These are phyloP conservation scores for Lagodon rhomboides DNA, from an alignment of 2,797 vertebrate species.

Conservation along the genomic window DNA sequence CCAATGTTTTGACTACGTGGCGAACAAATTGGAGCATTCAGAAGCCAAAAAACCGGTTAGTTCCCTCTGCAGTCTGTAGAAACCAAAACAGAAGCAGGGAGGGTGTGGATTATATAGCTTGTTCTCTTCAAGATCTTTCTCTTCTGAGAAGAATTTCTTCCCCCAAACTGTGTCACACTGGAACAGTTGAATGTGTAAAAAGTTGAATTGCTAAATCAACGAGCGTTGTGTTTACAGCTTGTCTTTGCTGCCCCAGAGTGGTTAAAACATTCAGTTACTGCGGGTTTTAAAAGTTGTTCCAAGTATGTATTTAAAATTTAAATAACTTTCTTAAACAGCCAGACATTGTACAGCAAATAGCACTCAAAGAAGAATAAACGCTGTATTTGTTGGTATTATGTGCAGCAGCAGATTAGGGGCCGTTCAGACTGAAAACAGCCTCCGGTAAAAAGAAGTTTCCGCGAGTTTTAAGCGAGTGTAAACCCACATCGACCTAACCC, in stretches of 20 bases:
- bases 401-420: neutral
- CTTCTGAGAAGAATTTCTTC: no score
- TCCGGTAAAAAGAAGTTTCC: neutral
- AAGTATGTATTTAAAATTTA: neutral
- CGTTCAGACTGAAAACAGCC: no score
- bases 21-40: neutral
- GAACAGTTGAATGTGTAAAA: neutral
- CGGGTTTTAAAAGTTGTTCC: neutral
- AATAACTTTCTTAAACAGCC: neutral
- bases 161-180: neutral
- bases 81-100: neutral
- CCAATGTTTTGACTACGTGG: neutral
- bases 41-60: neutral
- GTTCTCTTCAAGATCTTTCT: no score
- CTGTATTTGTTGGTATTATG: neutral
- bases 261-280: neutral
- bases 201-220: neutral
- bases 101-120: neutral
- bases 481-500: no score
- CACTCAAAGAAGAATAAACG: neutral
- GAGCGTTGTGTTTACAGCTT: neutral
- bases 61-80: neutral
- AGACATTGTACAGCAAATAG: neutral
- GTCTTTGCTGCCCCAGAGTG: conserved; percentile 13
- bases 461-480: no score